phyloP scores from a whole-genome alignment of 2,113 vertebrate species.

The Melospiza melodia region DNA sequence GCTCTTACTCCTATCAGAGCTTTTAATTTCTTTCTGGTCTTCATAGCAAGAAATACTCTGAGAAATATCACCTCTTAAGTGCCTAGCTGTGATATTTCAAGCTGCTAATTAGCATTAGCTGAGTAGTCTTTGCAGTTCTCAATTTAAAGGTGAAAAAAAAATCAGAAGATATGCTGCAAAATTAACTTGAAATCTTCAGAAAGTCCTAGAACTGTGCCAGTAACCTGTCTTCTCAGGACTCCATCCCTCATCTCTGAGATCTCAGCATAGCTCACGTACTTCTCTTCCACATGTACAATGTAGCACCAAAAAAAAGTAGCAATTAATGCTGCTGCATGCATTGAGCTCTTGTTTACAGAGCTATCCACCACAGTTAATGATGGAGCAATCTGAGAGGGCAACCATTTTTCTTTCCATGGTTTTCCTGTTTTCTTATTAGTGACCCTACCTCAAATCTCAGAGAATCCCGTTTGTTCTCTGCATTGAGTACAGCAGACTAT shows the following conservation, averaged over 20 bases:
- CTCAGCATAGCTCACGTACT: not conserved
- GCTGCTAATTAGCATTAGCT: not conserved
- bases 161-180: not conserved
- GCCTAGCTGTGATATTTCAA: not conserved
- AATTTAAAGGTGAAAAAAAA: not conserved
- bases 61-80: not conserved
- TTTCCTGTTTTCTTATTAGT: not conserved
- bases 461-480: not conserved
- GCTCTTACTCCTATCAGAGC: not conserved
- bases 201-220: not conserved
- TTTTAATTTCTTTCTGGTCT: not conserved
- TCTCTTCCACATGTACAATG: not conserved
- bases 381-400: not conserved
- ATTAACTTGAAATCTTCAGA: not conserved
- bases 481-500: not conserved
- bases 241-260: not conserved
- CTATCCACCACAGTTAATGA: not conserved
- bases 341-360: not conserved
- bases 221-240: not conserved
- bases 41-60: not conserved
- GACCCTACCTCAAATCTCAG: not conserved
- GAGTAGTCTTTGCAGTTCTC: not conserved
- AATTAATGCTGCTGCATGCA: not conserved
- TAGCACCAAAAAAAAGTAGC: not conserved
- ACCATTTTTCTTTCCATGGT: not conserved